phyloP scores from a whole-genome alignment of 2,113 vertebrate species.

The Misgurnus anguillicaudatus region DNA sequence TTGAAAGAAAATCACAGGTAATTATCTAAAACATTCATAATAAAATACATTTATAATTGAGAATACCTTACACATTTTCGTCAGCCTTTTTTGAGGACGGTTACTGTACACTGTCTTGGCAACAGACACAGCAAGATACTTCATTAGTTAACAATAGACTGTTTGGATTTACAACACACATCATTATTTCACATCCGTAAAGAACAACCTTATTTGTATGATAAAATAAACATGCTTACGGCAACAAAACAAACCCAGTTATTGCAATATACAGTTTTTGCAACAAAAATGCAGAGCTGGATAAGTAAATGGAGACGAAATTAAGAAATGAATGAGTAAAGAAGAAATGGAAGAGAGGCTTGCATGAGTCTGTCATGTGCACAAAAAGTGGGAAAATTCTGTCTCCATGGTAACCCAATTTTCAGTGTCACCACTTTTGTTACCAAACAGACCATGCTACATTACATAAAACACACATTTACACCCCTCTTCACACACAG shows the following conservation, averaged over 20 bases:
- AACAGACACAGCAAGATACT: background rate
- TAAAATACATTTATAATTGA: background rate
- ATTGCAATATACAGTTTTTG: background rate
- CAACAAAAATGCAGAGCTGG: background rate
- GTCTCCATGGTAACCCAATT: constrained; percentile 75
- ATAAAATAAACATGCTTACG: background rate
- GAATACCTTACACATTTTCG: background rate
- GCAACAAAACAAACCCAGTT: background rate
- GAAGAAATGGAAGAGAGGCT: constrained; percentile 23
- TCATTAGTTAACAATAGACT: background rate
- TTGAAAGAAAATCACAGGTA: constrained; percentile 9
- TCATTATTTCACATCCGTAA: background rate
- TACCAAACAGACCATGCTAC: constrained; percentile 56
- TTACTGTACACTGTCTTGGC: background rate
- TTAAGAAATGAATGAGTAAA: constrained; percentile 19
- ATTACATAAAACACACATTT: constrained; percentile 48
- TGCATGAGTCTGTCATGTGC: constrained; percentile 40
- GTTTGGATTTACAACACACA: constrained; percentile 3
- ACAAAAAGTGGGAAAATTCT: constrained; percentile 69
- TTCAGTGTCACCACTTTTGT: constrained; percentile 66
- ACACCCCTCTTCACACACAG: constrained; percentile 32
- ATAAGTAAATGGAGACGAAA: background rate
- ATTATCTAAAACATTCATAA: constrained; percentile 14
- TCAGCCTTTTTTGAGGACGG: background rate
- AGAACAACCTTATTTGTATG: background rate